Conservation (phyloP, 2,888 invertebrate species). For the Synergus umbraculus region DNA sequence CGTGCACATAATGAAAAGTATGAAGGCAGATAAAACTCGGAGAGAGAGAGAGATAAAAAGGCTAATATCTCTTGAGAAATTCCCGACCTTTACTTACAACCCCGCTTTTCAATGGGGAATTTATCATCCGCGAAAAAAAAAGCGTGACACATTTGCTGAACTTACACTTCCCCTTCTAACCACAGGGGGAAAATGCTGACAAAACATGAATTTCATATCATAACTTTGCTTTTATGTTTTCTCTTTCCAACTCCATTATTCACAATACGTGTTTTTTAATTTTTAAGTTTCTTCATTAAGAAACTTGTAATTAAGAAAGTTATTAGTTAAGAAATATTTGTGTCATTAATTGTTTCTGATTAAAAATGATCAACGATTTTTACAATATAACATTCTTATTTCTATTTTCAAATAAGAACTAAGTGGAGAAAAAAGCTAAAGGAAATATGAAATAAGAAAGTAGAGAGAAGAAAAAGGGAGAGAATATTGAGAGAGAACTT, state of each 20-base stretch:
- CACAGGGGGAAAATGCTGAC: not conserved
- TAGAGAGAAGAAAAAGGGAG: not conserved
- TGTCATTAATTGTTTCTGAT: not conserved
- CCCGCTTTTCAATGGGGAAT: constrained; percentile 19
- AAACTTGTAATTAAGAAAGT: no score
- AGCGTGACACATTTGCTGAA: not conserved
- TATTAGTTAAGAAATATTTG: not conserved
- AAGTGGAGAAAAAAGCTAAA: not conserved
- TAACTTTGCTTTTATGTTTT: not conserved
- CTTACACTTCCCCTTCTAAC: not conserved
- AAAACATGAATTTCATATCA: not conserved
- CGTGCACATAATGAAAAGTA: not conserved
- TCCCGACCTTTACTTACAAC: not conserved
- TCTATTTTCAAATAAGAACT: not conserved
- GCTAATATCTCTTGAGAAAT: constrained; percentile 20
- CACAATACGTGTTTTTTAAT: no score
- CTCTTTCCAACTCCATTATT: not conserved
- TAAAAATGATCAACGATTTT: not conserved
- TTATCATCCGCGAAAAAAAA: constrained; percentile 5
- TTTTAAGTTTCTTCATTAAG: no score
- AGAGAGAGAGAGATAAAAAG: not conserved
- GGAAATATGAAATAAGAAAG: not conserved
- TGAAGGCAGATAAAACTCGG: not conserved
- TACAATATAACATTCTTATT: not conserved
- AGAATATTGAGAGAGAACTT: not conserved